Evolutionary conservation across 2,888 invertebrate genomes (phyloP), one percentile per base, ranked within the genome.

Genomic region (Thereva unica): DNA sequence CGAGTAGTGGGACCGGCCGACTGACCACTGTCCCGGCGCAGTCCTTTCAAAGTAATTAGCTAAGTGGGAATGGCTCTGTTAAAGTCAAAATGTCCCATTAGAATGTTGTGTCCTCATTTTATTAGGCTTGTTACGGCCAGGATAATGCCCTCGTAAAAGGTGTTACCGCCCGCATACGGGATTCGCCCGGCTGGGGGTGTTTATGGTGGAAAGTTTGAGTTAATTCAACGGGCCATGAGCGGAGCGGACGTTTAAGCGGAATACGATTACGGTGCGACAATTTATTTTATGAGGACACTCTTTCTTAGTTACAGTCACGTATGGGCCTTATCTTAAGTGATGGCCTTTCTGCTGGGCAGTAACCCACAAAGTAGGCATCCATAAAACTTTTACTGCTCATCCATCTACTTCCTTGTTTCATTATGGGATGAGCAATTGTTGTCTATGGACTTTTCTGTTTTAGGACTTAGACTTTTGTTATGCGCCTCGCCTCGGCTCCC

Each of bases 131-230:
- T 69, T 69, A 69, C 67, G 55, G 69, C 49, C 63, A 7, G 63
- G 65, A 66, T 69, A 69, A 69, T 69, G 69, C 47, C 42, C 61
- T 67, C 69, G 45, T 69, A 69, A 69, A 69, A 69, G 66, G 56
- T 66, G 50, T 64, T 53, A 54, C 45, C 45, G 42, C n/a, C 45
- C 8, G 45, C 42, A 50, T 50, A 64, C n/a, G 42, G 44, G 42
- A 34, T 52, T 42, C 23, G 35, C 42, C 7, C 37, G 42, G 53
- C 3, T 23, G 7, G 37, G 52, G 42, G 54, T 64, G 40, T 64
- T 64, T 64, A 53, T 44, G 53, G 45, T 53, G 53, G 45, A 53
- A 64, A 53, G 42, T 53, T 54, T 64, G 38, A 37, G 53, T 45
- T 12, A 52, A 38, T 64, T 53, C 42, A 34, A 40, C 35, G 23